Evolutionary conservation across 2,797 vertebrate genomes (phyloP), one percentile per base, ranked within the genome.

Genomic region (Spondyliosoma cantharus): DNA sequence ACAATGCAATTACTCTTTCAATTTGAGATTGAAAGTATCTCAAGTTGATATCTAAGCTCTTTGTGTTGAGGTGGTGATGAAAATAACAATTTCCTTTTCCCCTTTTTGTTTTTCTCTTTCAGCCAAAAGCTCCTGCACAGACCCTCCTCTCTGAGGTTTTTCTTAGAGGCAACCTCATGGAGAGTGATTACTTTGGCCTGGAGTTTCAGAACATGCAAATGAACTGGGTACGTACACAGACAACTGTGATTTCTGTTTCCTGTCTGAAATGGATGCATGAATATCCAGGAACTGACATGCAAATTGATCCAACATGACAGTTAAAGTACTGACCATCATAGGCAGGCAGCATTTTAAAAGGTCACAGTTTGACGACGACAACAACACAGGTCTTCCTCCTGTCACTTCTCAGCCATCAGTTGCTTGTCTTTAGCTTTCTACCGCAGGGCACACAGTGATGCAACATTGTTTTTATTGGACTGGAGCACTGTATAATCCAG

Each of bases 121-220:
- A 99, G 98, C 91, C 95, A 5, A 98, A 96, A 84, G 92, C 92
- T 20, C 78, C 95, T 0, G 97, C 96, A 72, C 96, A 98, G 92
- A 54, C 80, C 0, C 88, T 99, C 53, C 84, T 97, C 83, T 91
- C 91, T 25, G 95, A 97, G 24, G 95, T 97, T 90, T 98, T 96
- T 94, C 94, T 91, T 88, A 95, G 94, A 87, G 93, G 96, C 86
- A 99, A 98, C 92, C 94, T 99, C 90, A 95, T 97, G 7, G 98
- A 99, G 88, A 96, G 95, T 0, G 98, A 99, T 94, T 99, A 99
- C 93, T 99, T 99, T 87, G 97, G 98, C 76, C 93, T 99, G 49
- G 98, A 99, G 93, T 99, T 97, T 90, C 97, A 97, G 91, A 97
- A 97, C 78, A 89, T 93, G 84, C 97, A 96, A 86, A 95, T 97